phyloP scores from a whole-genome alignment of 37 sponge, comb jelly and placozoan species.

The Geodia barretti region DNA sequence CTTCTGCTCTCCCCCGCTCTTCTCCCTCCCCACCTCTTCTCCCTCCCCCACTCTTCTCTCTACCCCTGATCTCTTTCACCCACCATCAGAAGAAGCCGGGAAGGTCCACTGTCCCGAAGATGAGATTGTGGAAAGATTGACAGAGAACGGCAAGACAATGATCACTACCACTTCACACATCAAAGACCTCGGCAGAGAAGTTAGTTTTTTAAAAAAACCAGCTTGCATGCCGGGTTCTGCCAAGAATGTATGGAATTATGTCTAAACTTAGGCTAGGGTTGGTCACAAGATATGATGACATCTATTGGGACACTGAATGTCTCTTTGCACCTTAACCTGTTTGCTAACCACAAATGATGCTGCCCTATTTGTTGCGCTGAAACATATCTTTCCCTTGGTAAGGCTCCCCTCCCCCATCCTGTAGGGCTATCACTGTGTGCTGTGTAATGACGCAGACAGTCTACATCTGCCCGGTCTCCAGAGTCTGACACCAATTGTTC shows the following conservation, averaged over 20 bases:
- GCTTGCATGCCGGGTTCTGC: conserved; percentile 7
- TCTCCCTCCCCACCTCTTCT: neutral
- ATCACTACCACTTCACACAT: neutral
- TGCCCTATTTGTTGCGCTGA: no score
- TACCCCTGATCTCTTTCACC: no score
- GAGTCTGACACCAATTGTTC: conserved; percentile 24
- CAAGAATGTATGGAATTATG: no score
- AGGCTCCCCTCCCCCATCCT: neutral
- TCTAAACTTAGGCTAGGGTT: no score
- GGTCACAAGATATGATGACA: no score
- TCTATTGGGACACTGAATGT: no score
- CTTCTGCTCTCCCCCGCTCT: neutral
- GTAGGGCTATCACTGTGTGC: conserved; percentile 51
- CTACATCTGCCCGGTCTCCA: neutral
- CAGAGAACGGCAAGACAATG: neutral
- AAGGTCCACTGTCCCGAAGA: neutral
- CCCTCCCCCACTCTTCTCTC: neutral
- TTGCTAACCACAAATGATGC: no score
- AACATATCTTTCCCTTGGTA: no score
- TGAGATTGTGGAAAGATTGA: neutral
- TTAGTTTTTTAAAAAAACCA: conserved; percentile 12
- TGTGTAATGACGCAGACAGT: neutral
- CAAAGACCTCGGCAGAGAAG: neutral
- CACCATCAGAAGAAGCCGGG: neutral
- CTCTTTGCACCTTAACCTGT: no score